These are phyloP conservation scores for Rhagium mordax DNA, from an alignment of 2,888 invertebrate genomes.

Conservation along the genomic window DNA sequence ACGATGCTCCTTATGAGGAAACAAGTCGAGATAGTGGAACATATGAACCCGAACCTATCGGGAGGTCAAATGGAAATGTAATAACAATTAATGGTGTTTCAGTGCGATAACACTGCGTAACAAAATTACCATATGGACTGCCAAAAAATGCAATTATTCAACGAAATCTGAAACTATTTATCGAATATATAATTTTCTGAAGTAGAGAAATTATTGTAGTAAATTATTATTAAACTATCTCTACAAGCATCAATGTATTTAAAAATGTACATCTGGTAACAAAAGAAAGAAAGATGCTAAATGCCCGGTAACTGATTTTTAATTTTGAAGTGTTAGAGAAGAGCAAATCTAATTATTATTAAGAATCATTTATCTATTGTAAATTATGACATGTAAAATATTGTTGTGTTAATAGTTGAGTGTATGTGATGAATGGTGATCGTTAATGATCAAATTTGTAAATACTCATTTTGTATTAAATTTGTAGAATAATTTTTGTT, in stretches of 20 bases:
- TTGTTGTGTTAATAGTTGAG: conserved; percentile 36
- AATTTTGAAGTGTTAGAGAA: neutral
- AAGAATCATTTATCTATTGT: conserved; percentile 16
- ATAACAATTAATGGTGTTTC: conserved; percentile 93
- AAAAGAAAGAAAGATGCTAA: neutral
- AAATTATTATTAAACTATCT: neutral
- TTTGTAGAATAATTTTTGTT: conserved; percentile 37
- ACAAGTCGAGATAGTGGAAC: conserved; percentile 74
- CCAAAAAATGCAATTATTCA: conserved; percentile 13
- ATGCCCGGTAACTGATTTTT: neutral
- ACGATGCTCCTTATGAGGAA: conserved; percentile 84
- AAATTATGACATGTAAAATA: conserved; percentile 26
- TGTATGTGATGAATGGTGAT: conserved; percentile 19
- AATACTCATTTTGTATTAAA: conserved; percentile 48
- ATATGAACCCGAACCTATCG: conserved; percentile 79
- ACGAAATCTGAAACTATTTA: conserved; percentile 2
- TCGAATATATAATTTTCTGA: neutral
- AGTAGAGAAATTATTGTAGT: neutral
- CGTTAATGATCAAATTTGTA: conserved; percentile 33
- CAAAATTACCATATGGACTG: neutral
- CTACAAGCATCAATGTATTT: neutral
- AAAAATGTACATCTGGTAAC: neutral
- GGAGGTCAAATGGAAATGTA: conserved; percentile 72
- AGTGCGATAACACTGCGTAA: conserved; percentile 74
- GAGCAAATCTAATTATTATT: neutral